Percentiles rank a stretch among this genome's conserved stretches.
phyloP scores from a whole-genome alignment of 2,113 vertebrate genomes.

The Orycteropus afer region DNA sequence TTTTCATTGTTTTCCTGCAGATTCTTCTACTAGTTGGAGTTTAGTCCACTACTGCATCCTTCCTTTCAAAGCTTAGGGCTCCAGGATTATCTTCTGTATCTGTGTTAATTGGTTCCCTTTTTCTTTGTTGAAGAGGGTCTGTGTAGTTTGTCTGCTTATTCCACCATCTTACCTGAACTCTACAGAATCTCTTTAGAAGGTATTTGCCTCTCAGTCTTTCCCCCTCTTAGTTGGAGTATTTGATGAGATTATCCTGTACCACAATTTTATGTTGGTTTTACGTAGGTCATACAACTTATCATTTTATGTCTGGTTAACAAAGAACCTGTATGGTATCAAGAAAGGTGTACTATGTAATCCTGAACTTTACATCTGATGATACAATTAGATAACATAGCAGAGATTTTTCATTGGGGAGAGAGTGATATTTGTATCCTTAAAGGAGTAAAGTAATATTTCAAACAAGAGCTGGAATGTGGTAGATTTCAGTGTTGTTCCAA shows the following conservation, averaged over 20 bases:
- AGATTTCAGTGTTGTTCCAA: neutral
- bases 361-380: neutral
- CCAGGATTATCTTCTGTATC: too few species aligned
- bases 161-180: too few species aligned
- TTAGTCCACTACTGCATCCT: too few species aligned
- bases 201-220: neutral
- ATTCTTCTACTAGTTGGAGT: too few species aligned
- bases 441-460: neutral
- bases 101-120: too few species aligned
- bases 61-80: too few species aligned
- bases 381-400: neutral
- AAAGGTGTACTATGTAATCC: neutral
- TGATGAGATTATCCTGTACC: neutral
- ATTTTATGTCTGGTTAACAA: neutral
- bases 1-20: too few species aligned
- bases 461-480: neutral
- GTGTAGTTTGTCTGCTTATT: too few species aligned
- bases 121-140: too few species aligned
- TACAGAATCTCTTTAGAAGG: too few species aligned
- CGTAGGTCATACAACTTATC: neutral
- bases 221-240: neutral
- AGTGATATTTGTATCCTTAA: neutral
- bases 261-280: neutral
- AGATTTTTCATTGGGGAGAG: neutral
- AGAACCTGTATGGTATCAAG: neutral